Evolutionary conservation across 2,888 invertebrate species (phyloP), one percentile per base, ranked within the genome.

Genomic region (Brachypterus glaber): DNA sequence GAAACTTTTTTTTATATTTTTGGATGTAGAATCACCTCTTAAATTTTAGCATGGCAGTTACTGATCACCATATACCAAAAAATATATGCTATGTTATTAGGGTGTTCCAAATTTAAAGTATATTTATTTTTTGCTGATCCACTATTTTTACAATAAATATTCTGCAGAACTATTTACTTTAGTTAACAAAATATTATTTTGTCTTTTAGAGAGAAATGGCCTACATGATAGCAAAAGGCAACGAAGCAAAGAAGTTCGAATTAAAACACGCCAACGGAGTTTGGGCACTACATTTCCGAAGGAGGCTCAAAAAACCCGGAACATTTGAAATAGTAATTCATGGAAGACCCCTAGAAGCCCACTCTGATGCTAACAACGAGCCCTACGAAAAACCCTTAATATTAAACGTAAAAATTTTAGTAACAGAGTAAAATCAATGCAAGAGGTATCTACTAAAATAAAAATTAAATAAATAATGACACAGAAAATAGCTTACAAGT

Each of bases 261-360:
- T 60, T 78, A 52, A 68, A 70, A 44, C 71, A 70, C 44, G 68
- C 71, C 50, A 73, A 69, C 49, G 74, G 72, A 3, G 65, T 76
- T 2, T 76, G 73, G 72, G 71, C 72, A 1, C 57, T 78, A 13
- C 76, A 77, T 50, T 77, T 78, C 62, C 67, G 66, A 35, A 64
- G 68, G 45, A 67, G 74, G 41, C 59, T 77, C 25, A 71, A 71
- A 50, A 59, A 64, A 26, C 67, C 73, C 1, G 72, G 67, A 2
- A 63, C 66, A 5, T 77, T 74, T 57, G 66, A 71, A 30, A 52
- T 78, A 39, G 65, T 73, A 31, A 72, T 78, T n/a, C 68, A 71
- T 33, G 76, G 74, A 18, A 57, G 57, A 40, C 63, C 70, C 1
- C 53, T 59, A 24, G 50, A 48, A 12, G 50, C 53, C 17, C 45